Base-by-base conservation (phyloP, 2,797 vertebrate genomes). In the Otus scops region DNA sequence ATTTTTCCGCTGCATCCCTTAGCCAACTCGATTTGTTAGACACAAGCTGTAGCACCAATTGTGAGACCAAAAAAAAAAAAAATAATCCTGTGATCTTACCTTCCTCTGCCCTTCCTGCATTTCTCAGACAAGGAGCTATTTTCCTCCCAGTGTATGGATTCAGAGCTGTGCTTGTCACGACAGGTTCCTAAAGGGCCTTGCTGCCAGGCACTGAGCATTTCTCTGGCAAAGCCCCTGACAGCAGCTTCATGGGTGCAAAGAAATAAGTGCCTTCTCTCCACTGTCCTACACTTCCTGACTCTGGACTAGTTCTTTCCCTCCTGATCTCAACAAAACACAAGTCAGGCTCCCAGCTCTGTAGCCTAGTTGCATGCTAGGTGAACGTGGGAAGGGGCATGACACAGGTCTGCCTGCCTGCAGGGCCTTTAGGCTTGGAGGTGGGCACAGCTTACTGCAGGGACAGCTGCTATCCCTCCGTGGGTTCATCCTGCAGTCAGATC, bases 191-290 rank as follows among this genome's bases (percentile, higher is more conserved):
- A 75, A 54, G 59, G 41, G 77, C 61, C 27, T 86, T 67, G 50
- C 74, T 85, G 63, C 79, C 65, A 84, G 76, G 56, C 30, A 9
- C 0, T 3, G 63, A 65, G 34, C 3, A 3, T 15, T 53, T 57
- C 38, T 50, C 54, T 79, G 64, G 48, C 75, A 67, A 69, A 89
- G 51, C 67, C 67, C 70, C 54, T 3, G 27, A 36, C 16, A 78
- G 71, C 22, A 4, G 45, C 61, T 87, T 75, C 19, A 22, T 9
- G 65, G 73, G 53, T 82, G 75, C 60, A 71, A 71, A 71, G 57
- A 85, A 82, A 34, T 53, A 92, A 91, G 96, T 97, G 96, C 96
- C 96, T 96, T 95, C 76, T 71, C 63, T 67, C 57, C 77, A 91
- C 45, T 4, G 3, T 53, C 78, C n/a, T 84, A 10, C 1, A 5